Evolutionary conservation across 2,113 vertebrate species (phyloP).

Genomic region (Peromyscus maniculatus): DNA sequence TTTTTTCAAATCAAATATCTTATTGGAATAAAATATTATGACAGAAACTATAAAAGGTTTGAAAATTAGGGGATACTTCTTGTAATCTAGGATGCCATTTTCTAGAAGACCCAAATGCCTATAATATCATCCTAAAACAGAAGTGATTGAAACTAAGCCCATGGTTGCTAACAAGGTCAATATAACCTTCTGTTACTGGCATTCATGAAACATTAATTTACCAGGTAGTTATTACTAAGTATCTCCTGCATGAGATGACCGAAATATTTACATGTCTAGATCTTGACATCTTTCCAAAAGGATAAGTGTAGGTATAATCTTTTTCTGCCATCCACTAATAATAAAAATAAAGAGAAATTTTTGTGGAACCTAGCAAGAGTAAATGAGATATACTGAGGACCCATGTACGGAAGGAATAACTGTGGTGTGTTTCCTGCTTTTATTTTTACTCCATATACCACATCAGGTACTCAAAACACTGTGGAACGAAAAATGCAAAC

Average conservation of each 20-base stretch:
- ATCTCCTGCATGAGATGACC: not conserved
- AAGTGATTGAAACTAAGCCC: not conserved
- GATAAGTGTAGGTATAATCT: not conserved
- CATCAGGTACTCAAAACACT: not conserved
- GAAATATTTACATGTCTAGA: not conserved
- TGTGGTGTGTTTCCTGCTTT: not conserved
- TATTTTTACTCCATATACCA: not conserved
- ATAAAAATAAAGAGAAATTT: not conserved
- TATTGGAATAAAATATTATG: conserved; percentile 66
- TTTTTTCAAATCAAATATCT: conserved; percentile 59
- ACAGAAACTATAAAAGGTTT: conserved; percentile 47
- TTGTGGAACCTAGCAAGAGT: not conserved
- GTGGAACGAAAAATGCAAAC: not conserved
- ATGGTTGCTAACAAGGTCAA: not conserved
- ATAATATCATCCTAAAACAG: not conserved
- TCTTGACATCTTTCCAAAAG: not conserved
- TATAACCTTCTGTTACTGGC: not conserved
- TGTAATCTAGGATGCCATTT: not conserved
- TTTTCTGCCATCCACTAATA: not conserved
- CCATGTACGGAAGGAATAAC: fast-evolving
- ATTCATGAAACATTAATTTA: not conserved
- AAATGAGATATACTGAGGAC: not conserved
- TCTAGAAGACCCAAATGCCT: not conserved
- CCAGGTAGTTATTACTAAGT: not conserved
- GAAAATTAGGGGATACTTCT: conserved; percentile 8